A percentile compares a stretch with the other conserved stretches of the same genome.
phyloP scores from a whole-genome alignment of 2,113 vertebrate genomes.

The Proterorhinus semilunaris region DNA sequence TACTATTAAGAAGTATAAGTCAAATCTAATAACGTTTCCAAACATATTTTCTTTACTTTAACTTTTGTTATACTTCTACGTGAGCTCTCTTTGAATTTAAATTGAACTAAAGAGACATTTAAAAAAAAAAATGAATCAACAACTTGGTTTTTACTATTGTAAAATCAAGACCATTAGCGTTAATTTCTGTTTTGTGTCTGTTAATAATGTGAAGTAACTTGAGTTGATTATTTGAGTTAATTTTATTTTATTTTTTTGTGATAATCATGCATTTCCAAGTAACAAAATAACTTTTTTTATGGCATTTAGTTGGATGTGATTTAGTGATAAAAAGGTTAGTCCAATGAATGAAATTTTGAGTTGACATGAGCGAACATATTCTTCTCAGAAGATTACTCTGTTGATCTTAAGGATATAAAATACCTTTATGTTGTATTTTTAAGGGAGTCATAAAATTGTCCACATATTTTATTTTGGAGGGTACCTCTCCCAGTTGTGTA shows the following conservation, averaged over 20 bases:
- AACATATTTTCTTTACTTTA: not conserved
- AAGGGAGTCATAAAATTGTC: too few relatives aligned
- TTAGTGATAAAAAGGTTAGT: not conserved
- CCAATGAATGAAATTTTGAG: not conserved
- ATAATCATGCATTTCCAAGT: slow-evolving; percentile 14
- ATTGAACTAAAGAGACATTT: not conserved
- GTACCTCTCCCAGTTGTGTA: too few relatives aligned
- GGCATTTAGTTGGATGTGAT: not conserved
- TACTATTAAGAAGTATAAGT: not conserved
- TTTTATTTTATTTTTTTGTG: slow-evolving; percentile 16
- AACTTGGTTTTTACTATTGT: not conserved
- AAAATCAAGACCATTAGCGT: not conserved
- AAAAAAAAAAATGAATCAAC: not conserved
- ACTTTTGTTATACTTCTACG: not conserved
- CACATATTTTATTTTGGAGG: too few relatives aligned
- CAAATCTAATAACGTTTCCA: slow-evolving; percentile 7
- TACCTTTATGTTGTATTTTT: too few relatives aligned
- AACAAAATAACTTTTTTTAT: not conserved
- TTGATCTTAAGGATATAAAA: too few relatives aligned
- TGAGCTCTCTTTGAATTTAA: not conserved
- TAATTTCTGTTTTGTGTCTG: not conserved
- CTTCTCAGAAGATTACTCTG: too few relatives aligned
- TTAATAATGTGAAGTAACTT: not conserved
- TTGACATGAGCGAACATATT: not conserved
- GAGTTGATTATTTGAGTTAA: not conserved